phyloP scores from a whole-genome alignment of 2,888 invertebrate species.

The Eupithecia tripunctaria region DNA sequence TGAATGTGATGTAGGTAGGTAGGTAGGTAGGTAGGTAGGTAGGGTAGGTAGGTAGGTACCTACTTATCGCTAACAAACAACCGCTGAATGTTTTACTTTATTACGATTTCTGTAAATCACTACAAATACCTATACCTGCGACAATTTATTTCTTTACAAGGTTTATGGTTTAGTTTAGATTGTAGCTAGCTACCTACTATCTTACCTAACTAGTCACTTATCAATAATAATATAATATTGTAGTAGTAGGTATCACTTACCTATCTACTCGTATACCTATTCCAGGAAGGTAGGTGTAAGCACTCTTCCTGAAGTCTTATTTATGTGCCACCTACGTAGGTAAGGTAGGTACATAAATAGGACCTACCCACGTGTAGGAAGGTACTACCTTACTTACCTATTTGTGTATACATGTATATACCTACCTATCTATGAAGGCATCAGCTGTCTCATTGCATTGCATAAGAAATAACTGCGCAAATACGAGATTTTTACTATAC shows the following conservation, averaged over 20 bases:
- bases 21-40: no score
- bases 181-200: no score
- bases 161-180: background rate
- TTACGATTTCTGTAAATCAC: conserved; percentile 18
- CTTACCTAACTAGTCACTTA: background rate
- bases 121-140: background rate
- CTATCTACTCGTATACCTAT: no score
- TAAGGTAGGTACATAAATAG: no score
- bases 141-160: background rate
- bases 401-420: no score
- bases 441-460: background rate
- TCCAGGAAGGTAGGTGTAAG: no score
- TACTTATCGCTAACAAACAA: conserved; percentile 53
- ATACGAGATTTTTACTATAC: background rate
- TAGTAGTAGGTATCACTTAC: no score
- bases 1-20: conserved; percentile 37
- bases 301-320: no score
- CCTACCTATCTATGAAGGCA: background rate
- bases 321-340: no score
- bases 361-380: background rate
- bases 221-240: no score
- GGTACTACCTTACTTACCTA: background rate
- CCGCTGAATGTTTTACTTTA: conserved; percentile 44
- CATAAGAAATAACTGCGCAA: background rate
- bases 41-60: background rate